Base-by-base conservation (phyloP, 2,888 invertebrate genomes). In the Amblyjoppa fuscipennis region DNA sequence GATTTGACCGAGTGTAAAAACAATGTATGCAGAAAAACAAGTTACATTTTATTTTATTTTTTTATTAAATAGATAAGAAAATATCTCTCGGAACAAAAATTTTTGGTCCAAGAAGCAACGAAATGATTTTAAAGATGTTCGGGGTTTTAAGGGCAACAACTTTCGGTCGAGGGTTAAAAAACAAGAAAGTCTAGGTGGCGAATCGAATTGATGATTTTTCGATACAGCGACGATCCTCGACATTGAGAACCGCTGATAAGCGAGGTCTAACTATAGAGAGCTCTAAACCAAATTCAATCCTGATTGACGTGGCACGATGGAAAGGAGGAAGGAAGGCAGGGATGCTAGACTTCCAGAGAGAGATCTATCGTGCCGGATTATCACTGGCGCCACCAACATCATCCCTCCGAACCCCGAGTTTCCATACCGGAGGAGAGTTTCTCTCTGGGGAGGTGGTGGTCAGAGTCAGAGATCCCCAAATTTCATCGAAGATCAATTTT, bases 201-300 rank as follows among this genome's bases (percentile, higher is more conserved):
- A 73, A 28, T 56, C 31, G 56, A 56, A 56, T 20, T 38, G 7
- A 28, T 51, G n/a, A 5, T 53, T 16, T 31, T 6, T 64, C 34
- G 31, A 34, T 64, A n/a, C 16, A 34, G 16, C 31, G 31, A n/a
- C 31, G 71, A 69, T 74, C 70, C 31, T 61, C 31, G 68, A 79
- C 74, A 90, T 90, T 91, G 92, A 93, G 91, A 92, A 92, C 90
- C 93, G 89, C 92, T 91, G 91, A 91, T 89, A 89, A 89, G 85
- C 87, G 85, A 88, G 90, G 89, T 90, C 90, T 86, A 90, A 88
- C 90, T 90, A 91, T 91, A 92, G 91, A 92, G 91, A 91, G 90
- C 91, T 92, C 91, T 91, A 92, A 91, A 92, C 91, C 92, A 91
- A 93, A 91, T 92, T 91, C 92, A 93, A 94, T 94, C 94, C 93